These are phyloP conservation scores for Antennarius striatus DNA, from an alignment of 2,113 vertebrate species.

Conservation along the genomic window DNA sequence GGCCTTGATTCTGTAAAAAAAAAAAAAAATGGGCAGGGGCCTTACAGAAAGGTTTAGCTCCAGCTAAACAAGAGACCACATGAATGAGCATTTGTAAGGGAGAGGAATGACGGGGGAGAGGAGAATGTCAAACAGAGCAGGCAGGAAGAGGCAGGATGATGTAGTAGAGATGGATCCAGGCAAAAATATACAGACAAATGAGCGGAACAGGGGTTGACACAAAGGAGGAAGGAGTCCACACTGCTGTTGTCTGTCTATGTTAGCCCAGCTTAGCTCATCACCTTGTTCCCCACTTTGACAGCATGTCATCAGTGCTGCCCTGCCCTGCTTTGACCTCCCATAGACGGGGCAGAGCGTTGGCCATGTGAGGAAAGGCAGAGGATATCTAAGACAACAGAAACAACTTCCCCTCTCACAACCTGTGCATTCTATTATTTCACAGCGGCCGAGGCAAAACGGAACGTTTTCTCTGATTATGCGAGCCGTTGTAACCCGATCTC, in stretches of 20 bases:
- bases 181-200: conserved; percentile 3
- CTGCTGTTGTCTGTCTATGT: conserved; percentile 32
- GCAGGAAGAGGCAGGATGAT: conserved; percentile 40
- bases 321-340: conserved; percentile 29
- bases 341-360: conserved; percentile 39
- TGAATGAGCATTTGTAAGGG: conserved; percentile 27
- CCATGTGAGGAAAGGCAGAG: conserved; percentile 53
- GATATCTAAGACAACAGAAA: conserved; percentile 30
- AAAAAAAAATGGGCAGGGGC: conserved; percentile 67
- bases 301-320: conserved; percentile 43
- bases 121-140: conserved; percentile 46
- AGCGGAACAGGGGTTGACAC: not conserved
- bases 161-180: conserved; percentile 24
- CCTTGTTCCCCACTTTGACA: conserved; percentile 29
- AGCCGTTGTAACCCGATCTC: conserved; percentile 43
- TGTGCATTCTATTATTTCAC: conserved; percentile 41
- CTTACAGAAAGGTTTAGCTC: conserved; percentile 50
- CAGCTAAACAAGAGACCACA: conserved; percentile 53
- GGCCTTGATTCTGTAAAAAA: conserved; percentile 77
- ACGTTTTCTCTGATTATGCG: conserved; percentile 31
- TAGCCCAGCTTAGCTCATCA: conserved; percentile 29
- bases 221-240: conserved; percentile 17
- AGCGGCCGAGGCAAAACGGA: conserved; percentile 16
- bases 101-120: conserved; percentile 48
- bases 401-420: conserved; percentile 20